Evolutionary conservation across 2,113 vertebrate genomes (phyloP).

Genomic region (Mugil cephalus): DNA sequence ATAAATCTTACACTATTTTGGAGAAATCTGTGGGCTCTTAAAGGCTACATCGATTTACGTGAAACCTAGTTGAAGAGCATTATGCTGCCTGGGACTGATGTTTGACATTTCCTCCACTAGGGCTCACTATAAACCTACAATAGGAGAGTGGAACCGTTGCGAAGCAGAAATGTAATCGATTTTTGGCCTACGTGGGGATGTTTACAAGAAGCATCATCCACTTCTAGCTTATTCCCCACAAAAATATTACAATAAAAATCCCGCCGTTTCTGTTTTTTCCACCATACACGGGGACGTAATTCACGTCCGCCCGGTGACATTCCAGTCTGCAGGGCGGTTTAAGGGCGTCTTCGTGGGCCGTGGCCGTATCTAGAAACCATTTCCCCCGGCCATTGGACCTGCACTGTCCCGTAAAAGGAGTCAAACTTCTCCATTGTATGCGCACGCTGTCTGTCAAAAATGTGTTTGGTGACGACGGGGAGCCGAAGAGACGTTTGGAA

Average conservation of each 20-base stretch:
- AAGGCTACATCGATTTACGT: too few species aligned
- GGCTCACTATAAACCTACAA: slow-evolving; percentile 38
- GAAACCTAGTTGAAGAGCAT: too few species aligned
- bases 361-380: slow-evolving; percentile 27
- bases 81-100: neutral
- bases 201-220: neutral
- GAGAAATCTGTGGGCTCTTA: too few species aligned
- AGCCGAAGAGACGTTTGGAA: neutral
- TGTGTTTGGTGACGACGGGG: slow-evolving; percentile 25
- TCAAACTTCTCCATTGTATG: slow-evolving; percentile 79
- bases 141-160: neutral
- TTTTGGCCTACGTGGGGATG: neutral
- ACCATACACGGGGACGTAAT: neutral
- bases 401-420: slow-evolving; percentile 81
- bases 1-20: too few species aligned
- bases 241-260: too few species aligned
- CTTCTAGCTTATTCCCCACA: neutral
- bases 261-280: neutral
- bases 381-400: slow-evolving; percentile 69
- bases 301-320: slow-evolving; percentile 47
- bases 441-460: slow-evolving; percentile 75
- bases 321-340: slow-evolving; percentile 26
- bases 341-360: slow-evolving; percentile 57
- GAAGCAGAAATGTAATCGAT: too few species aligned
- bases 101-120: slow-evolving; percentile 48